Evolutionary conservation across 30 jellyfish, hydroid and myxozoan species (phyloP).

Genomic region (Aurelia coerulea): DNA sequence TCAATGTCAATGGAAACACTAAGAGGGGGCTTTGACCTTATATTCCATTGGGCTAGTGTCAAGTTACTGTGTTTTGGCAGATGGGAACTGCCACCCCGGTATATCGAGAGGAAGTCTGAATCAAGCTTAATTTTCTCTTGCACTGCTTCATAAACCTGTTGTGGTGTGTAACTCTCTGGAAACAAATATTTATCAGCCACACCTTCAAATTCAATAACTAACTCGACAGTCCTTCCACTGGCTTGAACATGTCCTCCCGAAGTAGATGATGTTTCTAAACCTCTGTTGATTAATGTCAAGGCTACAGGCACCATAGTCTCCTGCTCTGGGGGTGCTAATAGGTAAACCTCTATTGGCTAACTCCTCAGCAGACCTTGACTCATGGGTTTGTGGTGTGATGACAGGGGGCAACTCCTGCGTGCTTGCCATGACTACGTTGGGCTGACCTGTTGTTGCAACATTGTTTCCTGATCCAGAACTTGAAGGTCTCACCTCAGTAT

Average conservation of each 20-base stretch:
- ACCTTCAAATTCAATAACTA: not conserved
- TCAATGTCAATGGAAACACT: not conserved
- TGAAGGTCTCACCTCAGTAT: not conserved
- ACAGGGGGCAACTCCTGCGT: no score
- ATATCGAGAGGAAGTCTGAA: not conserved
- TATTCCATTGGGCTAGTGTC: conserved; percentile 1
- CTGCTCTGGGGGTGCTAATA: not conserved
- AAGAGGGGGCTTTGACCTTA: not conserved
- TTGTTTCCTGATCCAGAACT: no score
- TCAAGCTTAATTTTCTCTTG: not conserved
- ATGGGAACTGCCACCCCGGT: not conserved
- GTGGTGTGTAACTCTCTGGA: not conserved
- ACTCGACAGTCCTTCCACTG: not conserved
- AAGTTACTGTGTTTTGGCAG: not conserved
- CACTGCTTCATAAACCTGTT: not conserved
- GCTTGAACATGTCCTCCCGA: no score
- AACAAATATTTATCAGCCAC: not conserved
- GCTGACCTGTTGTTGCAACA: not conserved
- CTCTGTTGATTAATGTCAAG: not conserved
- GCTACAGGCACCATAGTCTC: not conserved
- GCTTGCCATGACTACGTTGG: not conserved
- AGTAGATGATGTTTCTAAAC: no score
- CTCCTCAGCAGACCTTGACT: no score
- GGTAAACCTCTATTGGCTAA: not conserved
- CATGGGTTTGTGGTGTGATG: no score